These are phyloP conservation scores for Eueremaeus valkanovi DNA, from an alignment of 2,888 invertebrate species.

Conservation along the genomic window DNA sequence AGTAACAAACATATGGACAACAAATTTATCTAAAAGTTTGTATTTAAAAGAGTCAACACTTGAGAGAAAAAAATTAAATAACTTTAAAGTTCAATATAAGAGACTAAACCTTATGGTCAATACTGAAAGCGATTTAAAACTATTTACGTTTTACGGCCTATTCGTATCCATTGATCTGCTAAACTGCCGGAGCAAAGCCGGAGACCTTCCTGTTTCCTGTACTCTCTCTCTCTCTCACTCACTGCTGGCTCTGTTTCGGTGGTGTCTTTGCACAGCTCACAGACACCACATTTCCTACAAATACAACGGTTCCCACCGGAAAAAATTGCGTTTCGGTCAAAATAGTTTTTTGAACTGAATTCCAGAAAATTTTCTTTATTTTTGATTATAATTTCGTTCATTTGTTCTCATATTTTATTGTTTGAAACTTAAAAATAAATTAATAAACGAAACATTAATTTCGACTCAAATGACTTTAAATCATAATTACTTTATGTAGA, in stretches of 20 bases:
- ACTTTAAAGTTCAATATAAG: background rate
- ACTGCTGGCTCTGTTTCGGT: background rate
- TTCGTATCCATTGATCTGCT: slow-evolving; percentile 21
- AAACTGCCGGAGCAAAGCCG: slow-evolving; percentile 5
- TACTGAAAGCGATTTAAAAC: background rate
- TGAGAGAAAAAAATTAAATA: no score
- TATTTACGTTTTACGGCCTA: background rate
- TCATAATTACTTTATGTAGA: no score
- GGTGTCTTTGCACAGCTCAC: slow-evolving; percentile 24
- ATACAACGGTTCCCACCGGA: slow-evolving; percentile 21
- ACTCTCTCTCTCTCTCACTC: background rate
- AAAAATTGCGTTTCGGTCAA: slow-evolving; percentile 19
- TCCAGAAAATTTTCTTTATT: background rate
- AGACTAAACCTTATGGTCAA: background rate
- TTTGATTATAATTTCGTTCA: background rate
- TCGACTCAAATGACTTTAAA: no score
- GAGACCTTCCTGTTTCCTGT: slow-evolving; percentile 32
- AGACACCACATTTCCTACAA: slow-evolving; percentile 31
- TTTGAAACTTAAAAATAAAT: no score
- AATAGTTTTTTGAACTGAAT: background rate
- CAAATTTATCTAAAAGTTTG: background rate
- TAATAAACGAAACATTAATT: no score
- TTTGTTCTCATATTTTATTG: no score
- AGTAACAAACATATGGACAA: background rate
- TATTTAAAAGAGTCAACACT: no score